These are phyloP conservation scores for Thecocarcelia acutangulata DNA, from an alignment of 2,888 invertebrate genomes.

Conservation along the genomic window DNA sequence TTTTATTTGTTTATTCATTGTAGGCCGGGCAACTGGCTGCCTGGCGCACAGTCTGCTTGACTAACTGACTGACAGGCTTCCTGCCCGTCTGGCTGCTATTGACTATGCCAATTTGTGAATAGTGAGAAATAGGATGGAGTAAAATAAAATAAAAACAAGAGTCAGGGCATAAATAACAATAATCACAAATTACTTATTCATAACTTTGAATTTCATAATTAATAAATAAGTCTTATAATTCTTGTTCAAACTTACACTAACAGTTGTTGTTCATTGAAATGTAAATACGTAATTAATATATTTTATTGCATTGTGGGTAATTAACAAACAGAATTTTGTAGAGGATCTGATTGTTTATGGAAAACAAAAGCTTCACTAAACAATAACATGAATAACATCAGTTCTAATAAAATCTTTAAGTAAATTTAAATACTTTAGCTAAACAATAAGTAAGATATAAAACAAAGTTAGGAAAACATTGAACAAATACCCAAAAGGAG, in stretches of 20 bases:
- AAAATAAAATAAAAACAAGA: neutral
- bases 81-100: neutral
- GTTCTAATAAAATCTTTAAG: neutral
- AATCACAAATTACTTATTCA: constrained; percentile 79
- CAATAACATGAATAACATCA: neutral
- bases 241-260: constrained; percentile 15
- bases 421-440: neutral
- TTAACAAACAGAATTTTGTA: constrained; percentile 50
- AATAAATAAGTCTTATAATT: constrained; percentile 74
- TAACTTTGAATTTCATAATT: constrained; percentile 78
- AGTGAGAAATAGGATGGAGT: neutral
- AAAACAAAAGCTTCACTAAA: neutral
- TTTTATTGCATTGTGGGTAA: constrained; percentile 47
- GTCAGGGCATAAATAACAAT: constrained; percentile 76
- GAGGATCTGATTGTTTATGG: constrained; percentile 39
- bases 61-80: neutral
- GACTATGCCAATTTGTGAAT: neutral
- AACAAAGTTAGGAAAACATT: too few relatives aligned
- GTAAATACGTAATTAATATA: constrained; percentile 6
- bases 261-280: constrained; percentile 13
- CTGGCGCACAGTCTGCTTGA: neutral
- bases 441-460: too few relatives aligned
- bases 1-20: neutral
- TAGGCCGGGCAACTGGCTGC: neutral
- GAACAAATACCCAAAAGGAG: too few relatives aligned